Evolutionary conservation across 1,140 invertebrate genomes (phyloP).

Genomic region (Drosophila paulistorum): DNA sequence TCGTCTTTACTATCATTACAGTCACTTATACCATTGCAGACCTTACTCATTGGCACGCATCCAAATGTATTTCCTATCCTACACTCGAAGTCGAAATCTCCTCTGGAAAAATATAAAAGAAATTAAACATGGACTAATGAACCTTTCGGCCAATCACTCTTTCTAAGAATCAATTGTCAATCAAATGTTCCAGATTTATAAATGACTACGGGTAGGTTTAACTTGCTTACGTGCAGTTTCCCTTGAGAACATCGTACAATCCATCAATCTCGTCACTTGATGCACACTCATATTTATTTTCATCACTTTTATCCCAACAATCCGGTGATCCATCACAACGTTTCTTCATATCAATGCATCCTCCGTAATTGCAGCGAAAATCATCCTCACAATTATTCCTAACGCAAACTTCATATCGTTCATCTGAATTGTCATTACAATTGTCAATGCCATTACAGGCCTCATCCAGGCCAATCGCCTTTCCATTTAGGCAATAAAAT

Average conservation of each 20-base stretch:
- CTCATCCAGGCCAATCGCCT: neutral
- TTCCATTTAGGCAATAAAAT: slow-evolving; percentile 17
- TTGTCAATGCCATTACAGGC: slow-evolving; percentile 81
- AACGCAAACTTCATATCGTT: slow-evolving; percentile 71
- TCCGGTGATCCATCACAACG: slow-evolving; percentile 16
- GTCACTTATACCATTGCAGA: slow-evolving; percentile 82
- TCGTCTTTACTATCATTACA: slow-evolving; percentile 86
- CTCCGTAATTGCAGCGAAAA: slow-evolving; percentile 45
- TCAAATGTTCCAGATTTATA: too few species aligned
- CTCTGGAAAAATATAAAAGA: neutral
- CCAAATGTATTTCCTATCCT: neutral
- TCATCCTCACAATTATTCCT: neutral
- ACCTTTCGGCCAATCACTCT: too few species aligned
- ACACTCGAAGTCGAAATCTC: neutral
- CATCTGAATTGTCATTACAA: slow-evolving; percentile 89
- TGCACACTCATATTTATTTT: slow-evolving; percentile 27
- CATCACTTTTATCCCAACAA: slow-evolving; percentile 46
- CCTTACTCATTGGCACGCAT: slow-evolving; percentile 40
- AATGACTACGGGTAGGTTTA: too few species aligned
- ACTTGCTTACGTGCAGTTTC: slow-evolving; percentile 28
- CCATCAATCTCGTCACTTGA: neutral
- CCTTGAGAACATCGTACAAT: neutral
- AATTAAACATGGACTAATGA: too few species aligned
- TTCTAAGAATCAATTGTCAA: too few species aligned
- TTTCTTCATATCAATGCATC: neutral